A percentile compares a stretch with the other conserved stretches of the same genome.
Conservation (phyloP, 2,113 vertebrate species). For the Ophiodon elongatus region DNA sequence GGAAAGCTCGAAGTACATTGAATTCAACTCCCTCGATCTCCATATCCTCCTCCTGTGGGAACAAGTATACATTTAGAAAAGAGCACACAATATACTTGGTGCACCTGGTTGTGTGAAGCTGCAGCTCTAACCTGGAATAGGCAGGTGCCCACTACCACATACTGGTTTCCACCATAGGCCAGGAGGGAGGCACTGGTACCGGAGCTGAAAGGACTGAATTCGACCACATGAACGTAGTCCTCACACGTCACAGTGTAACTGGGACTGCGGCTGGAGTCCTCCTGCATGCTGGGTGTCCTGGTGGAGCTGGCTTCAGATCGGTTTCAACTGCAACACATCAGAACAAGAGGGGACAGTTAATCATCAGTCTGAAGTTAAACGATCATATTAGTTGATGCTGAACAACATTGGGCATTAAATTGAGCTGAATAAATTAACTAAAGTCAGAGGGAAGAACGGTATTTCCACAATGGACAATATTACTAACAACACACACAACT, state of each 20-base stretch:
- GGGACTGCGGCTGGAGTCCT: conserved; percentile 85
- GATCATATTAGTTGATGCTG: background rate
- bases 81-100: background rate
- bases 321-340: conserved; percentile 12
- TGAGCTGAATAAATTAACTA: background rate
- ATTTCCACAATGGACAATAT: background rate
- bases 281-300: conserved; percentile 86
- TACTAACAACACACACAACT: background rate
- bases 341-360: conserved; percentile 1
- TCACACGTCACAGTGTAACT: conserved; percentile 93
- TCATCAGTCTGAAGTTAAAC: background rate
- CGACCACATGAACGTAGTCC: conserved; percentile 94
- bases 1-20: conserved; percentile 88
- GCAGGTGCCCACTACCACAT: conserved; percentile 91
- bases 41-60: conserved; percentile 91
- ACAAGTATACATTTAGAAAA: conserved; percentile 1
- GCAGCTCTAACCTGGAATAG: conserved; percentile 89
- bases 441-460: too few species aligned
- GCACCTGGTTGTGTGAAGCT: background rate
- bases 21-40: conserved; percentile 92
- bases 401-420: background rate
- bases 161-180: conserved; percentile 94
- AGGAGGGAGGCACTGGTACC: conserved; percentile 89
- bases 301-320: background rate
- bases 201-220: conserved; percentile 94